Base-by-base conservation (phyloP, 2,888 invertebrate genomes). In the Neoascia interrupta region DNA sequence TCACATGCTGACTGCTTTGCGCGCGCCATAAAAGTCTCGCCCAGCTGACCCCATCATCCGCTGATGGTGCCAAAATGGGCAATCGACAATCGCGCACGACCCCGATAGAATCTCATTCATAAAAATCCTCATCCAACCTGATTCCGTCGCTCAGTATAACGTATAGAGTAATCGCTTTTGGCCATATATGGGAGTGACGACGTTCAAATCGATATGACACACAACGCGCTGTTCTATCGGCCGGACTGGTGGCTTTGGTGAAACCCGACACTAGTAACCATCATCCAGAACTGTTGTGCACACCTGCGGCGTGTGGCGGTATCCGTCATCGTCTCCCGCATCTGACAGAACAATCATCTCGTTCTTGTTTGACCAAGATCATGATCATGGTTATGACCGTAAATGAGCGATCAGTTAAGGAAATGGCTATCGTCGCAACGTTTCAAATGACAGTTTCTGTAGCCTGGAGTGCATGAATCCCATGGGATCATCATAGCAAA, bases 331-430 rank as follows among this genome's bases (percentile, higher is more conserved):
- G 23, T 34, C 10, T 43, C 26, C 28, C 15, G 10, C 5, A 5
- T 21, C 47, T 49, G 54, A 56, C 54, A 66, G 54, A 68, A 69
- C 68, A 61, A 68, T 68, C 61, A 61, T 36, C 68, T 72, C 23
- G 47, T 72, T 70, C 66, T 76, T 64, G 54, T 47, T 58, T 58
- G 58, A 54, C 19, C 76, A 79, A 79, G 76, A 66, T 72, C 76
- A 68, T 54, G 74, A 68, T 69, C 76, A 72, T 79, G 76, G 76
- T 31, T 79, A 49, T 79, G 76, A 60, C 76, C 72, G 60, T 79
- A 79, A 72, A 72, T 72, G 72, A 72, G 41, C 18, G 37, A 72
- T 72, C 72, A 23, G 72, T 49, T 66, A 66, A 79, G 76, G 66
- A 72, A 66, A 47, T 64, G 34, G 18, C 56, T 51, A 49, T 75